phyloP scores from a whole-genome alignment of 2,797 vertebrate genomes.

The Enoplosus armatus region DNA sequence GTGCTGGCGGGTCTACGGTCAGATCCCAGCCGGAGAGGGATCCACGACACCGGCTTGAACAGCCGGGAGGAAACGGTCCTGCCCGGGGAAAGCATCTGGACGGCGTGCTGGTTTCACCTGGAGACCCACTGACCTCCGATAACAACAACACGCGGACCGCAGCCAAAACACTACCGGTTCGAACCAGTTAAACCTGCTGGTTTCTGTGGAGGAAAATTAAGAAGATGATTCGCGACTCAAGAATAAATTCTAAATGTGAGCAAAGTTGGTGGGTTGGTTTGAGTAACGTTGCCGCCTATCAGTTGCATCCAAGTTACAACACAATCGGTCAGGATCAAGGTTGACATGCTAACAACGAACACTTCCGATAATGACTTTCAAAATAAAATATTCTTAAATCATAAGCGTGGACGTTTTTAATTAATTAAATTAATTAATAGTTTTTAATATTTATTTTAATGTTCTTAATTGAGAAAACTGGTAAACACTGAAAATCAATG shows the following conservation, averaged over 20 bases:
- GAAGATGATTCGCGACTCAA: accelerated
- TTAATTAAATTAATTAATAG: no score
- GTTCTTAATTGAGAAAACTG: no score
- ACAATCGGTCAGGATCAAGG: accelerated
- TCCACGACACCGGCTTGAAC: conserved; percentile 53
- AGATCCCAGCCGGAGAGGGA: conserved; percentile 26
- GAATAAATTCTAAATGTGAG: neutral
- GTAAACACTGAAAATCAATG: neutral
- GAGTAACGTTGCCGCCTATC: neutral
- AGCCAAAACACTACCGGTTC: neutral
- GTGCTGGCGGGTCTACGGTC: conserved; percentile 52
- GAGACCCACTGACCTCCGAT: conserved; percentile 35
- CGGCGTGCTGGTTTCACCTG: conserved; percentile 26
- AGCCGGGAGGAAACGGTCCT: conserved; percentile 66
- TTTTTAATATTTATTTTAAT: no score
- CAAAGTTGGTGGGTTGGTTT: neutral
- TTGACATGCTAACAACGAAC: accelerated
- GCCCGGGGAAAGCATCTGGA: conserved; percentile 69
- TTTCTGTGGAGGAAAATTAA: accelerated
- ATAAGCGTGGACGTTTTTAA: accelerated
- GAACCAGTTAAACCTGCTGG: neutral
- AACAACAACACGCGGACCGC: neutral
- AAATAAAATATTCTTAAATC: conserved; percentile 25
- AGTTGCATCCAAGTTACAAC: conserved; percentile 1
- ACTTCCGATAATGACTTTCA: conserved; percentile 45